These are phyloP conservation scores for Clarias macrocephalus DNA, from an alignment of 2,113 vertebrate species.

Conservation along the genomic window DNA sequence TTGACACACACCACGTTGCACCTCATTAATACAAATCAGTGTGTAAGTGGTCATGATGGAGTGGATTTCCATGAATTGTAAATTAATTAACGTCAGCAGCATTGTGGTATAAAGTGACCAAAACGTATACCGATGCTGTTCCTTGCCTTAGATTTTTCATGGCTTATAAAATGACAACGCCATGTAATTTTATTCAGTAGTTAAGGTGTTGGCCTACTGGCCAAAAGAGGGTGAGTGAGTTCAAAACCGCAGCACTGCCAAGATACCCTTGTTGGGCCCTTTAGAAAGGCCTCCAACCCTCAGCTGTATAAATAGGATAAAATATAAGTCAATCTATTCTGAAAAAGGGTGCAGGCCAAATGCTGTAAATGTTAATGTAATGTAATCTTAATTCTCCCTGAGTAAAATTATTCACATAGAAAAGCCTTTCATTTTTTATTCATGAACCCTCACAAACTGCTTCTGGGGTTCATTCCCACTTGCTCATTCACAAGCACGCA, in stretches of 20 bases:
- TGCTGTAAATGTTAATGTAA: too few species aligned
- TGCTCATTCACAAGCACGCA: background rate
- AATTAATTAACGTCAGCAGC: background rate
- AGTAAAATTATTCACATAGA: background rate
- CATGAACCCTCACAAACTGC: background rate
- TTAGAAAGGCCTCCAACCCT: too few species aligned
- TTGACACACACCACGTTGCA: background rate
- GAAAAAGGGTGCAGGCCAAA: too few species aligned
- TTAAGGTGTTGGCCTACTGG: too few species aligned
- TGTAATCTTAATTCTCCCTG: background rate
- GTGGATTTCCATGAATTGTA: background rate
- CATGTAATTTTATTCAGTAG: too few species aligned
- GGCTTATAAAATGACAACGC: background rate
- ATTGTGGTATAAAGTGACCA: background rate
- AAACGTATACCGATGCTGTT: background rate
- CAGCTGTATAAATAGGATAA: too few species aligned
- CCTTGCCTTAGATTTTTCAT: background rate
- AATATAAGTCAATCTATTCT: too few species aligned
- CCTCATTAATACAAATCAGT: background rate
- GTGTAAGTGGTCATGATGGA: background rate
- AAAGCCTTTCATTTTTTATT: slow-evolving; percentile 5
- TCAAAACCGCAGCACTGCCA: too few species aligned
- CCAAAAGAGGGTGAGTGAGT: too few species aligned
- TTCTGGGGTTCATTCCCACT: background rate
- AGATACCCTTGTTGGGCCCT: too few species aligned